Percentiles rank a stretch among this genome's conserved stretches.
phyloP scores from a whole-genome alignment of 2,797 vertebrate genomes.

The Poeciliopsis paucimaculata region DNA sequence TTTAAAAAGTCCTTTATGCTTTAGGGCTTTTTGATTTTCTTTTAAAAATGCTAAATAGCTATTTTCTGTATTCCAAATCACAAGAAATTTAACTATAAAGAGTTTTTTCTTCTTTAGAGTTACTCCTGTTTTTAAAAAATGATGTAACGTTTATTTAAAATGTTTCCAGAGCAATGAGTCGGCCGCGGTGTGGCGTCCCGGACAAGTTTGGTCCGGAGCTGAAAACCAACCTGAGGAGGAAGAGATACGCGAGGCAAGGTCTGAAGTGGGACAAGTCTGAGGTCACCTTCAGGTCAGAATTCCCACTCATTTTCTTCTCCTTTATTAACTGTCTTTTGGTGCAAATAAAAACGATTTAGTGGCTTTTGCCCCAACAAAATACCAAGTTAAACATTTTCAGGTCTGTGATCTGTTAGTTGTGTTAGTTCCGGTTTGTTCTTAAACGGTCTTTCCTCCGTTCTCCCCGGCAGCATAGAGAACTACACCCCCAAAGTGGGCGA shows the following conservation, averaged over 20 bases:
- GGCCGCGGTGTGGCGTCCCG: conserved; percentile 89
- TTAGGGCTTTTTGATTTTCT: background rate
- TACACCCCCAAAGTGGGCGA: conserved; percentile 92
- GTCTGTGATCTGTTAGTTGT: background rate
- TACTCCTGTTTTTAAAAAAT: background rate
- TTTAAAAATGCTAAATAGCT: background rate
- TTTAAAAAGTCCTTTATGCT: background rate
- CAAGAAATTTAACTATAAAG: background rate
- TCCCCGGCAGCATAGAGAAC: conserved; percentile 88
- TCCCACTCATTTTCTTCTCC: background rate
- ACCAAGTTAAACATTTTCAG: background rate
- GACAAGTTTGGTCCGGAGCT: conserved; percentile 91
- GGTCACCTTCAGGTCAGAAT: conserved; percentile 88
- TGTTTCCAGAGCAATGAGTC: conserved; percentile 86
- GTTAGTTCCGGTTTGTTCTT: background rate
- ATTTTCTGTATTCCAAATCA: background rate
- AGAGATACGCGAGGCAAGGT: conserved; percentile 90
- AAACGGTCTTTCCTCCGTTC: background rate
- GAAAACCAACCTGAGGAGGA: conserved; percentile 90
- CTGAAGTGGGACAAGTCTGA: conserved; percentile 91
- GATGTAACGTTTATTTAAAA: background rate
- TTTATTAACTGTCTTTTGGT: background rate
- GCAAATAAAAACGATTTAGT: background rate
- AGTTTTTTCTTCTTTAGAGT: background rate
- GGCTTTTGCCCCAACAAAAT: background rate